Evolutionary conservation across 1,140 invertebrate genomes (phyloP), one percentile per base, ranked within the genome.

Genomic region (Maconellicoccus hirsutus): DNA sequence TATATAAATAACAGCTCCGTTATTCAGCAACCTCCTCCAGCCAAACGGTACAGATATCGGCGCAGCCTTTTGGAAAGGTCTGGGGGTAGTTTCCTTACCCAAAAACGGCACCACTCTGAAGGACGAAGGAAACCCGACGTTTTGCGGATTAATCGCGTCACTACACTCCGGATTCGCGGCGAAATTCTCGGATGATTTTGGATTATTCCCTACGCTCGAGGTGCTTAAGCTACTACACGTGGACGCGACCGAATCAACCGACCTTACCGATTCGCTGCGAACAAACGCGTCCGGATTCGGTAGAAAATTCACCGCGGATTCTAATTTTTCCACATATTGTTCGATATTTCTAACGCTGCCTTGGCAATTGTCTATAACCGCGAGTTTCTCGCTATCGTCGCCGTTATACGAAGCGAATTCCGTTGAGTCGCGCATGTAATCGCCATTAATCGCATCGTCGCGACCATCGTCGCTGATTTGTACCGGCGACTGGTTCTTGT

Each of bases 191-290:
- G 42, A 3, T 16, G 42, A 14, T 52, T 52, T 52, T 16, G 42
- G n/a, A 52, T 52, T 52, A 52, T 52, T 52, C 6, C 42, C 42
- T 3, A 52, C 42, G n/a, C 42, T 52, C 10, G 61, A 66, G 19
- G 3, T 23, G 19, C 61, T 66, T 16, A 66, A 66, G 19, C 61
- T 66, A 16, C 61, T 66, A 23, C 22, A 66, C 8, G 10, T 26
- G 2, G 61, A 66, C 8, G 21, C 25, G 7, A 66, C 61, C 21
- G 61, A 66, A 66, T 66, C 61, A 16, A 66, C 61, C 61, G 61
- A 66, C 10, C 61, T 23, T 25, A 26, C 61, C 61, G 61, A 66
- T 66, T 66, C 61, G 19, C 61, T 66, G 22, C 61, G 61, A 52
- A 52, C 42, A 52, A 52, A 52, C 10, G 42, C 42, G 10, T 52